Conservation (phyloP, 1,140 invertebrate species). For the Harpegnathos saltator region DNA sequence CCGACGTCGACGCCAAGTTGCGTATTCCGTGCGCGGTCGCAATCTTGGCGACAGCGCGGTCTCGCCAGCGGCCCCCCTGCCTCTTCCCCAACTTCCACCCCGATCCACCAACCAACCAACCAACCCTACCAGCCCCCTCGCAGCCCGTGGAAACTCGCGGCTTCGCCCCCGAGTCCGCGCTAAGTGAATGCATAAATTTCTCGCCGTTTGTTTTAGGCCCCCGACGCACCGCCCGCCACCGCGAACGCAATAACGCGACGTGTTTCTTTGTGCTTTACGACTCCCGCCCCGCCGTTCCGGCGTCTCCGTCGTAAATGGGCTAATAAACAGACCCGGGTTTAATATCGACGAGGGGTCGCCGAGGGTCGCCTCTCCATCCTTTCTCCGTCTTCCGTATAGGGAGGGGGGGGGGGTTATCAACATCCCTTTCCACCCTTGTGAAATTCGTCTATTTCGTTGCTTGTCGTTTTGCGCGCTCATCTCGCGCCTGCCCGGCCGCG, state of each 20-base stretch:
- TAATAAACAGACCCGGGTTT: slow-evolving; percentile 74
- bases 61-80: not conserved
- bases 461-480: not conserved
- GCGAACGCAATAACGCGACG: slow-evolving; percentile 71
- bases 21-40: slow-evolving; percentile 52
- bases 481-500: not conserved
- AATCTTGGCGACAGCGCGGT: slow-evolving; percentile 46
- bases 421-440: slow-evolving; percentile 12
- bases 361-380: slow-evolving; percentile 15
- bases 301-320: slow-evolving; percentile 72
- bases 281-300: slow-evolving; percentile 23
- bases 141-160: slow-evolving; percentile 24
- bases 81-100: not conserved
- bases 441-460: slow-evolving; percentile 9
- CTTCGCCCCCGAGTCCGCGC: slow-evolving; percentile 31
- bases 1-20: slow-evolving; percentile 30
- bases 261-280: slow-evolving; percentile 76
- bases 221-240: slow-evolving; percentile 36
- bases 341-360: slow-evolving; percentile 67
- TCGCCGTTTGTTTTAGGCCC: slow-evolving; percentile 67
- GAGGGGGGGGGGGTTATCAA: too few relatives aligned
- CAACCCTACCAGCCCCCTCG: not conserved
- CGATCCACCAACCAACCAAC: not conserved
- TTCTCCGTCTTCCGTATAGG: slow-evolving; percentile 20
- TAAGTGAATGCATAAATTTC: slow-evolving; percentile 79